These are phyloP conservation scores for Argopecten irradians DNA, from an alignment of 1,140 invertebrate species.

Conservation along the genomic window DNA sequence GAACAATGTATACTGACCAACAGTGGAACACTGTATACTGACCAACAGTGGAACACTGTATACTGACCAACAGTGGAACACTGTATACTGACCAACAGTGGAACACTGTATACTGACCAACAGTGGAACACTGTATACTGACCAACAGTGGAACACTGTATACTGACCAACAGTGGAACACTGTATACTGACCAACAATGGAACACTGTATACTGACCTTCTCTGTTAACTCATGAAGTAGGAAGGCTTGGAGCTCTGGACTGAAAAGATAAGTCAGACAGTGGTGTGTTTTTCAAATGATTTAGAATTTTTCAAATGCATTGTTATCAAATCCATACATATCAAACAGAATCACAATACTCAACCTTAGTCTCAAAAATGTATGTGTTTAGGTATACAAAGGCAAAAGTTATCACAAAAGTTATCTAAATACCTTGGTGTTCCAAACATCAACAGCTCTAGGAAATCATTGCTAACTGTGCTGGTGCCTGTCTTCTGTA, in stretches of 20 bases:
- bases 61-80: too few relatives aligned
- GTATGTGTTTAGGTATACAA: background rate
- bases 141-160: too few relatives aligned
- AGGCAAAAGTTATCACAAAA: background rate
- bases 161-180: too few relatives aligned
- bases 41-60: too few relatives aligned
- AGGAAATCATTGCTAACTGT: conserved; percentile 93
- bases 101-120: too few relatives aligned
- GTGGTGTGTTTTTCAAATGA: too few relatives aligned
- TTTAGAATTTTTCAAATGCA: background rate
- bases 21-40: too few relatives aligned
- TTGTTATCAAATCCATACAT: background rate
- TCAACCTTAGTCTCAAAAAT: background rate
- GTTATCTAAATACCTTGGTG: conserved; percentile 77
- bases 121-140: too few relatives aligned
- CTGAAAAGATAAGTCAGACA: conserved; percentile 75
- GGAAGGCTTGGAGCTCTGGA: conserved; percentile 88
- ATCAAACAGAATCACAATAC: background rate
- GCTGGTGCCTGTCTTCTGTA: conserved; percentile 76
- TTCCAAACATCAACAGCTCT: conserved; percentile 92
- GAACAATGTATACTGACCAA: too few relatives aligned
- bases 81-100: too few relatives aligned
- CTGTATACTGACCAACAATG: too few relatives aligned
- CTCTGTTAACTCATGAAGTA: conserved; percentile 91
- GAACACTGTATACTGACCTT: conserved; percentile 78